Evolutionary conservation across 2,113 vertebrate species (phyloP).

Genomic region (Hiodon tergisus): DNA sequence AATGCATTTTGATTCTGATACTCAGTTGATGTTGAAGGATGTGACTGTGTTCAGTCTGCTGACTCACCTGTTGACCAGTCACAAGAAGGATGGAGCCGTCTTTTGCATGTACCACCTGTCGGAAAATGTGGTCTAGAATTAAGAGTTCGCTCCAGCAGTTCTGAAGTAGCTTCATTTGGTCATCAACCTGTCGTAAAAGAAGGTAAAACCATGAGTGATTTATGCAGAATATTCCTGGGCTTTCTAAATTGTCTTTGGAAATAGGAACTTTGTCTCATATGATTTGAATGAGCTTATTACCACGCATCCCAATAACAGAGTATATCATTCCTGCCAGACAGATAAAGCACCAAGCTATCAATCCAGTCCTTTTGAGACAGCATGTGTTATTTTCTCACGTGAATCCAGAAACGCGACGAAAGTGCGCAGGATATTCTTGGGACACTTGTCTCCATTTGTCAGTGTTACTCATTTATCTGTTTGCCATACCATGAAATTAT

Average conservation of each 20-base stretch:
- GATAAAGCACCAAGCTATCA: neutral
- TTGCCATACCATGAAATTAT: constrained; percentile 48
- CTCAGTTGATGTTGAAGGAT: constrained; percentile 30
- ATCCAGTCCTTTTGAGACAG: neutral
- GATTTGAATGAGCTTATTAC: constrained; percentile 4
- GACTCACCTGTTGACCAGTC: constrained; percentile 93
- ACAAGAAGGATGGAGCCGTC: constrained; percentile 93
- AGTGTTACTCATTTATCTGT: constrained; percentile 56
- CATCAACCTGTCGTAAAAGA: constrained; percentile 77
- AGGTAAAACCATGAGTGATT: neutral
- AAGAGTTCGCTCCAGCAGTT: constrained; percentile 98
- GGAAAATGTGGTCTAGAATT: constrained; percentile 94
- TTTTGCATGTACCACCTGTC: constrained; percentile 92
- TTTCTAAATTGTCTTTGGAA: neutral
- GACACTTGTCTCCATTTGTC: constrained; percentile 36
- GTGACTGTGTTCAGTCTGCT: neutral
- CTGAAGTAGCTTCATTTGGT: constrained; percentile 99
- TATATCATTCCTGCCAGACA: neutral
- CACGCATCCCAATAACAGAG: neutral
- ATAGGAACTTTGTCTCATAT: neutral
- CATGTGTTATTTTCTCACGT: constrained; percentile 44
- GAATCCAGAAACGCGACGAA: constrained; percentile 40
- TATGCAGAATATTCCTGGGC: neutral
- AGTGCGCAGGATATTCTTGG: constrained; percentile 4
- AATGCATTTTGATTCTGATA: constrained; percentile 37